These are phyloP conservation scores for Cassiopea xamachana DNA, from an alignment of 30 jellyfish, hydroid and myxozoan species.

Conservation along the genomic window DNA sequence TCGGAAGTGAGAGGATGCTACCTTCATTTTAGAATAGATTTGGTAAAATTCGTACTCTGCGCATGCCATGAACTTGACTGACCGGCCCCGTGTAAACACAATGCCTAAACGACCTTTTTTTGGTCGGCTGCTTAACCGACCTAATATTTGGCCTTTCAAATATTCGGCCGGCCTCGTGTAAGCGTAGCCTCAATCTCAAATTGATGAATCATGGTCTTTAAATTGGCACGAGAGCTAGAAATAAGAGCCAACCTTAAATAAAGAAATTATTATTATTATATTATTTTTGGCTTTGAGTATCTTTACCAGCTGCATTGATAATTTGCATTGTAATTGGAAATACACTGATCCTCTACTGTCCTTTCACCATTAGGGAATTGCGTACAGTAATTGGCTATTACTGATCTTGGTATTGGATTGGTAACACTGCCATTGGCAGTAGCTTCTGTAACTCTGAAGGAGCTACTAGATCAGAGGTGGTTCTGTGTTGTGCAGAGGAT, in stretches of 20 bases:
- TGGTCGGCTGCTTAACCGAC: too few species aligned
- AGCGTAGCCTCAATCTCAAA: neutral
- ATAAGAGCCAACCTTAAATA: too few species aligned
- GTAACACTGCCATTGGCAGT: conserved; percentile 62
- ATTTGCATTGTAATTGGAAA: conserved; percentile 51
- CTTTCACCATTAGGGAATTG: conserved; percentile 44
- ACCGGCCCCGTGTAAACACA: too few species aligned
- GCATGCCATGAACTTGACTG: too few species aligned
- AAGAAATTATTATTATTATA: too few species aligned
- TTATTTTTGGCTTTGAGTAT: conserved; percentile 19
- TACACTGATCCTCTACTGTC: conserved; percentile 45
- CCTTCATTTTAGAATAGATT: too few species aligned
- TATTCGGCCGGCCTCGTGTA: too few species aligned
- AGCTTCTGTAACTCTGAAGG: conserved; percentile 41
- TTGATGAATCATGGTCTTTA: neutral
- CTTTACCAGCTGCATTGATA: conserved; percentile 10
- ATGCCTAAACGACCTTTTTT: too few species aligned
- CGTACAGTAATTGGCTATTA: conserved; percentile 67
- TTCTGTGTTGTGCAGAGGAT: conserved; percentile 58
- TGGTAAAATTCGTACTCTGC: too few species aligned
- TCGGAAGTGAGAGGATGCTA: too few species aligned
- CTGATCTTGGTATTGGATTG: conserved; percentile 73
- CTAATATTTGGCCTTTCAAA: too few species aligned
- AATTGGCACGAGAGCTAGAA: too few species aligned
- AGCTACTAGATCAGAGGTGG: conserved; percentile 28